phyloP scores from a whole-genome alignment of 2,113 vertebrate species.

The Falco punctatus region DNA sequence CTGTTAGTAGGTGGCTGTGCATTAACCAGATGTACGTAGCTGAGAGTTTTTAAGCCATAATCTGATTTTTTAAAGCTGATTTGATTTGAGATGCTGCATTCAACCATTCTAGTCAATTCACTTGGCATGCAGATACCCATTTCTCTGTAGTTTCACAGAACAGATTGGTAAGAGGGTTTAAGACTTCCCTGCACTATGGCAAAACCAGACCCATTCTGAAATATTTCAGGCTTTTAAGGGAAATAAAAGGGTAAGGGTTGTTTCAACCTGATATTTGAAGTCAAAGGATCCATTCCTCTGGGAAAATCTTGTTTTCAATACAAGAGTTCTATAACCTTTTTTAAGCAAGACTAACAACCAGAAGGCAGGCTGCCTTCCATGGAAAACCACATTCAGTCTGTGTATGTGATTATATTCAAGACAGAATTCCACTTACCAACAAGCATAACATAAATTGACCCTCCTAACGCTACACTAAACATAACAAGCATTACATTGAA shows the following conservation, averaged over 20 bases:
- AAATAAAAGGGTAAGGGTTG: background rate
- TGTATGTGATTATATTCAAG: no score
- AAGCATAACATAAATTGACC: background rate
- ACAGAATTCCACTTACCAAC: background rate
- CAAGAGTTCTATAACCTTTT: background rate
- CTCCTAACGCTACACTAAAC: background rate
- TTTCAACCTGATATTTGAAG: background rate
- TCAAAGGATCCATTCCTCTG: background rate
- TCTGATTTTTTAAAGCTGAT: slow-evolving; percentile 18
- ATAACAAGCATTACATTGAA: background rate
- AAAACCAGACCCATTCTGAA: accelerated
- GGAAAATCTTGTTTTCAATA: background rate
- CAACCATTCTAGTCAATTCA: background rate
- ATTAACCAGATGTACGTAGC: background rate
- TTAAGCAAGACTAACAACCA: background rate
- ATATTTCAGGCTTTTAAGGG: background rate
- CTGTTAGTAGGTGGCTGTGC: background rate
- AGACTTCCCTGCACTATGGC: background rate
- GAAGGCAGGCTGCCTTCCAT: background rate
- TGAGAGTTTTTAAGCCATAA: background rate
- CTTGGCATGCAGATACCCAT: background rate
- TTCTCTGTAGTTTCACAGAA: background rate
- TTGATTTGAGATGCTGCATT: background rate
- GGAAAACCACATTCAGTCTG: background rate
- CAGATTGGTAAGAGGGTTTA: accelerated